Evolutionary conservation across 2,888 invertebrate species (phyloP).

Genomic region (Drosophila villosipedis): DNA sequence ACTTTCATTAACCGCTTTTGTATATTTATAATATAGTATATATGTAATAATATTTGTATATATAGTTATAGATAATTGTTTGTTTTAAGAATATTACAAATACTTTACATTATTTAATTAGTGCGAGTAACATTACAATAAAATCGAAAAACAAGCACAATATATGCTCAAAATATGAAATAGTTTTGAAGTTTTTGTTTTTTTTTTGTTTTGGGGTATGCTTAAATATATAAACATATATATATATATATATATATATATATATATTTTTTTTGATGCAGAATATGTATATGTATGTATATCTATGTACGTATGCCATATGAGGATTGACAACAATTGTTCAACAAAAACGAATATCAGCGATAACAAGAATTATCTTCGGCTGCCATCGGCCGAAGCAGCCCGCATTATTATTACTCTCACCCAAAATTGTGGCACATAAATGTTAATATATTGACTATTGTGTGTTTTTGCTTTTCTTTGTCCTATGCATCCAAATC

Average conservation of each 20-base stretch:
- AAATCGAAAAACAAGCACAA: conserved; percentile 73
- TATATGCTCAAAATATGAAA: conserved; percentile 64
- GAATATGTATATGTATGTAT: conserved; percentile 30
- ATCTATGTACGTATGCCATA: conserved; percentile 37
- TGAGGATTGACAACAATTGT: conserved; percentile 45
- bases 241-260: neutral
- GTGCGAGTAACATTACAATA: conserved; percentile 78
- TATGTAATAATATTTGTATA: conserved; percentile 55
- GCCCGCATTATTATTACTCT: conserved; percentile 31
- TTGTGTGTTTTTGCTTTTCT: conserved; percentile 41
- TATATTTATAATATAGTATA: conserved; percentile 39
- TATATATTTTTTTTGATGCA: conserved; percentile 19
- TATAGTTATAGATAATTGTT: conserved; percentile 58
- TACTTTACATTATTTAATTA: conserved; percentile 70
- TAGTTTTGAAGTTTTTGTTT: conserved; percentile 17
- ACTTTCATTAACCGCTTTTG: conserved; percentile 42
- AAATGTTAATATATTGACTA: conserved; percentile 53
- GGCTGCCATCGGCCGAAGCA: conserved; percentile 37
- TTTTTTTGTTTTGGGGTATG: conserved; percentile 21
- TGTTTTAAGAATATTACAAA: conserved; percentile 58
- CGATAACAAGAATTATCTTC: conserved; percentile 65
- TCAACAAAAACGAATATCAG: conserved; percentile 50
- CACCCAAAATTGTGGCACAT: conserved; percentile 50
- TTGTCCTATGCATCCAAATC: conserved; percentile 31
- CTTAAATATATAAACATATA: conserved; percentile 32